Percentiles rank a stretch among this genome's conserved stretches.
These are phyloP conservation scores for Ornithoptera alexandrae DNA, from an alignment of 2,888 invertebrate genomes.

Conservation along the genomic window DNA sequence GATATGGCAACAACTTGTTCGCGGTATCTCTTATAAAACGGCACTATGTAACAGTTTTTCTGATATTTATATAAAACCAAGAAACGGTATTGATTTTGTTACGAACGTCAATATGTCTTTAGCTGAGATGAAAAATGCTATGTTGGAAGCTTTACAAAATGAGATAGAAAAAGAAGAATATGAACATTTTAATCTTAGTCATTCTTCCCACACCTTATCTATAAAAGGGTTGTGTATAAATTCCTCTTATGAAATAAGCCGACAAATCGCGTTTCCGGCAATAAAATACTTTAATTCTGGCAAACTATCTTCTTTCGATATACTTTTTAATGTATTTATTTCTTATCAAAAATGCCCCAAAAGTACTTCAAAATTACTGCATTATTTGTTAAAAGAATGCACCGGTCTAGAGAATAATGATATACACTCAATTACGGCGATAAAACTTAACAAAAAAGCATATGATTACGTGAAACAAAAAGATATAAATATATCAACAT, in stretches of 20 bases:
- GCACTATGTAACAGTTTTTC: conserved; percentile 81
- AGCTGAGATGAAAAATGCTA: conserved; percentile 71
- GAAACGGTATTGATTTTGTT: conserved; percentile 65
- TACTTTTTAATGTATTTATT: conserved; percentile 48
- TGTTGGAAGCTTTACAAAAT: conserved; percentile 56
- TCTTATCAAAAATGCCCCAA: conserved; percentile 57
- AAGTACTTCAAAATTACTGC: conserved; percentile 39
- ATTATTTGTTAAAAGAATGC: conserved; percentile 42
- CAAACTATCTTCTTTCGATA: conserved; percentile 32
- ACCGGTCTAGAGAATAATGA: conserved; percentile 34
- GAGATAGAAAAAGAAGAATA: conserved; percentile 40
- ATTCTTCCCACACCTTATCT: conserved; percentile 55
- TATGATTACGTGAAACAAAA: conserved; percentile 37
- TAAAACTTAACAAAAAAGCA: conserved; percentile 46
- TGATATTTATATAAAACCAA: conserved; percentile 83
- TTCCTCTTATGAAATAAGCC: conserved; percentile 73
- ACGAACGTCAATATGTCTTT: conserved; percentile 61
- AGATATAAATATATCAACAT: conserved; percentile 32
- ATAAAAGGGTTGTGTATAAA: conserved; percentile 73
- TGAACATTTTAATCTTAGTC: conserved; percentile 32
- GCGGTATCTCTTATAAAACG: conserved; percentile 78
- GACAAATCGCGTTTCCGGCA: conserved; percentile 75
- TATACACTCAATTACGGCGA: conserved; percentile 33
- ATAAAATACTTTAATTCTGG: conserved; percentile 41
- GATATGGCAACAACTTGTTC: conserved; percentile 81